Base-by-base conservation (phyloP, 2,888 invertebrate species). In the Venusia cambrica region DNA sequence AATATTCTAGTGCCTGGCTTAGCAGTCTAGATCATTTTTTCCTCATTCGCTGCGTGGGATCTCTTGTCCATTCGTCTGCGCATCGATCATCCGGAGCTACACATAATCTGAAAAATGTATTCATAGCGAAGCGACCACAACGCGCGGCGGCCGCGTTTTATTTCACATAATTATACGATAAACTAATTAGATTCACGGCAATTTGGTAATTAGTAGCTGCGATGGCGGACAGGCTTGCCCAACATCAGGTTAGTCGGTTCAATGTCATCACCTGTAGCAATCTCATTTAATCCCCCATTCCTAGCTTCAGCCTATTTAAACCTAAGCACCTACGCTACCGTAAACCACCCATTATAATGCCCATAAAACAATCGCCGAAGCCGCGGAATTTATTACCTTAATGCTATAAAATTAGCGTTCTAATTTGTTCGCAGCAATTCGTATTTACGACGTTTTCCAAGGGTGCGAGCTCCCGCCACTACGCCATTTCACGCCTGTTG, bases 401-500 rank as follows among this genome's bases (percentile, higher is more conserved):
- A 71, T 76, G 60, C 51, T 37, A 77, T 80, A 74, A 80, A 81
- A 77, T 80, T 77, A 79, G 71, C 67, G 78, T 73, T 73, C 76
- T 80, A 78, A 83, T 83, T 78, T 81, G 75, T 75, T 67, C 66
- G 70, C 45, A 64, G 73, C 73, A 66, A 73, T 76, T 68, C 54
- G 60, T 39, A 53, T 79, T 80, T 84, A 81, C 68, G 64, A 69
- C 67, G 56, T 66, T 72, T 64, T 66, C 66, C 67, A 24, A 38
- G 27, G 34, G 35, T 16, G 9, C 9, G 51, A 49, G 57, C 63
- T 57, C 62, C 71, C 60, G 63, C 59, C 67, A 57, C 59, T 66
- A 56, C 56, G 65, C 72, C 70, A 81, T 83, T 85, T 83, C 85
- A 85, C 84, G 85, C 74, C 69, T 75, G 69, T 75, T 74, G 73